Evolutionary conservation across 2,888 invertebrate genomes (phyloP).

Genomic region (Myathropa florea): DNA sequence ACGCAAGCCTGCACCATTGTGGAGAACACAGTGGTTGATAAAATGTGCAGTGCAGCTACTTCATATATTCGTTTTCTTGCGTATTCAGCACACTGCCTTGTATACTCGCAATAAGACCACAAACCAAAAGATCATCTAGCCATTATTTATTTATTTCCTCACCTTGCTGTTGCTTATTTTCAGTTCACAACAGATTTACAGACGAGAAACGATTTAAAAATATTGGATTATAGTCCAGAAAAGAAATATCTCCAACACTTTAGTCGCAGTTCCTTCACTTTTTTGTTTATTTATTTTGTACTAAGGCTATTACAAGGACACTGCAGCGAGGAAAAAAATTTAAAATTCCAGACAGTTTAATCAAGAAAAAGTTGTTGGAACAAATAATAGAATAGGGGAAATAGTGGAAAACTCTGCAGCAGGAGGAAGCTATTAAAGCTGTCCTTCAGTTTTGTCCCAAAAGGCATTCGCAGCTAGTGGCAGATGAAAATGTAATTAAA

Average conservation of each 20-base stretch:
- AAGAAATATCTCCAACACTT: not conserved
- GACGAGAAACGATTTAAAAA: not conserved
- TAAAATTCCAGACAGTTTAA: constrained; percentile 31
- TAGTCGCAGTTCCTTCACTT: not conserved
- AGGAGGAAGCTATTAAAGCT: constrained; percentile 45
- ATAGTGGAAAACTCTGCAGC: not conserved
- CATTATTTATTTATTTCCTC: constrained; percentile 35
- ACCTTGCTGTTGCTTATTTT: not conserved
- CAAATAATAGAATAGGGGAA: constrained; percentile 10
- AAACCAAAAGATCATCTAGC: constrained; percentile 22
- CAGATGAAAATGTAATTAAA: constrained; percentile 67
- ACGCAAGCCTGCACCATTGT: constrained; percentile 57
- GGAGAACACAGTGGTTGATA: constrained; percentile 32
- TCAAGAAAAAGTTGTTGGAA: constrained; percentile 22
- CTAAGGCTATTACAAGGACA: constrained; percentile 37
- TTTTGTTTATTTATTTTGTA: not conserved
- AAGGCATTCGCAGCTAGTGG: constrained; percentile 51
- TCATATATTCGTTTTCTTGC: not conserved
- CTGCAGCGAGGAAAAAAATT: not conserved
- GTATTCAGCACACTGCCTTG: constrained; percentile 24
- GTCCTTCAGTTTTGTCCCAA: constrained; percentile 32
- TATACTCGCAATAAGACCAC: constrained; percentile 20
- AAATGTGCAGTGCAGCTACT: constrained; percentile 60
- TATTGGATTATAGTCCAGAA: not conserved
- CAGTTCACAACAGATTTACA: not conserved